Conservation (phyloP, 1,140 invertebrate species). For the Trachymyrmex septentrionalis region DNA sequence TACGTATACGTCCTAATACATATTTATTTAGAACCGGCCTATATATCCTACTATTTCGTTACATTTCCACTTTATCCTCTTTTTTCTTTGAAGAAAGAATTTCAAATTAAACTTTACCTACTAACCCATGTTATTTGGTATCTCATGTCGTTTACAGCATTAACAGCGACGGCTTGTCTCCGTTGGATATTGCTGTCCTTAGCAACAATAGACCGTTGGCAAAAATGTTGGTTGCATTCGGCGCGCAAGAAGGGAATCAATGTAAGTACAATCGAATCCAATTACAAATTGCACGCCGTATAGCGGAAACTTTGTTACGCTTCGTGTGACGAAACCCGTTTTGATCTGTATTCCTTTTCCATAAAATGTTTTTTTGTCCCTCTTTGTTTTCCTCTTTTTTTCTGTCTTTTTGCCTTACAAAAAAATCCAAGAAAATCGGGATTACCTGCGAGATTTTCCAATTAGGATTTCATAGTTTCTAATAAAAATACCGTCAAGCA, state of each 20-base stretch:
- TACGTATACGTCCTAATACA: too few species aligned
- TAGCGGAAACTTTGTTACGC: conserved; percentile 30
- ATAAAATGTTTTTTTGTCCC: conserved; percentile 3
- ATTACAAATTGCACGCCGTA: conserved; percentile 35
- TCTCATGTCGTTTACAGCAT: conserved; percentile 87
- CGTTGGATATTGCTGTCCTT: conserved; percentile 96
- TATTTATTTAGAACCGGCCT: too few species aligned
- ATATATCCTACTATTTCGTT: too few species aligned
- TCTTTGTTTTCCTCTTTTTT: background rate
- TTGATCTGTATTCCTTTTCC: conserved; percentile 14
- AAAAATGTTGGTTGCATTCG: conserved; percentile 95
- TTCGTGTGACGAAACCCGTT: conserved; percentile 16
- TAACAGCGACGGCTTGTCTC: conserved; percentile 95
- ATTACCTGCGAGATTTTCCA: conserved; percentile 22
- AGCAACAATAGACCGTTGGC: conserved; percentile 95
- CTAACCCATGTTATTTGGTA: background rate
- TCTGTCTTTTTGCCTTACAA: background rate
- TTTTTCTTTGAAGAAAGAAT: background rate
- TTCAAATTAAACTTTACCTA: background rate
- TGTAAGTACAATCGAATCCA: conserved; percentile 89
- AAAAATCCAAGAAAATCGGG: conserved; percentile 29
- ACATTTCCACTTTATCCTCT: background rate
- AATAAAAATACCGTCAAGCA: conserved; percentile 69
- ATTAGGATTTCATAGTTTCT: background rate
- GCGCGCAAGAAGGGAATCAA: conserved; percentile 95